A percentile compares a stretch with the other conserved stretches of the same genome.
Conservation (phyloP, 2,888 invertebrate species). For the Spodoptera exigua region DNA sequence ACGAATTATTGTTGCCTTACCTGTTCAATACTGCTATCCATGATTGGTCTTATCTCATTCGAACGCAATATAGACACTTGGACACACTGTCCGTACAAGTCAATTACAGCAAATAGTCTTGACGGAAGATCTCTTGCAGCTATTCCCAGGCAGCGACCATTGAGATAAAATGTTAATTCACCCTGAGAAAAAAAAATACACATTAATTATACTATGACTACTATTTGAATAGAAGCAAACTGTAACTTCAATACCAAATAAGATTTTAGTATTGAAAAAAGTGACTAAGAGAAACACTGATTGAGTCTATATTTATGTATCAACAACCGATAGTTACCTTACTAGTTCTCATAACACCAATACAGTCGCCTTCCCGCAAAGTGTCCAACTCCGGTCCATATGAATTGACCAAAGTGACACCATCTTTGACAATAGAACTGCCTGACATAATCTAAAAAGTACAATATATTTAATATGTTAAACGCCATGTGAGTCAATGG, state of each 20-base stretch:
- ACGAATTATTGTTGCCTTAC: slow-evolving; percentile 55
- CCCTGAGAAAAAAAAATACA: slow-evolving; percentile 83
- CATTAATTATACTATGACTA: not conserved
- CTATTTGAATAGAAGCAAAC: too few relatives aligned
- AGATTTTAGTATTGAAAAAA: too few relatives aligned
- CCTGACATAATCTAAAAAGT: slow-evolving; percentile 94
- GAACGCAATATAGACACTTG: slow-evolving; percentile 91
- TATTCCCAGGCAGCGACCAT: slow-evolving; percentile 96
- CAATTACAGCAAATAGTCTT: slow-evolving; percentile 96
- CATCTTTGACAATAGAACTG: slow-evolving; percentile 95
- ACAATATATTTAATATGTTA: not conserved
- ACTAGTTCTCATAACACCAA: slow-evolving; percentile 95
- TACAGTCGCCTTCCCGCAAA: slow-evolving; percentile 94
- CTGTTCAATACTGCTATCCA: slow-evolving; percentile 75
- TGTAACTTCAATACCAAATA: too few relatives aligned
- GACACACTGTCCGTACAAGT: slow-evolving; percentile 98
- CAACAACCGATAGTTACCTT: slow-evolving; percentile 85
- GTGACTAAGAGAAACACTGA: too few relatives aligned
- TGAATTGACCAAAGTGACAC: slow-evolving; percentile 93
- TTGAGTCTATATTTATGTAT: too few relatives aligned
- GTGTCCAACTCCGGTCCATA: slow-evolving; percentile 96
- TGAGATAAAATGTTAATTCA: slow-evolving; percentile 96
- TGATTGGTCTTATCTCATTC: slow-evolving; percentile 70
- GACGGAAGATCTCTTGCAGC: slow-evolving; percentile 94
- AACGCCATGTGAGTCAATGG: too few relatives aligned